phyloP scores from a whole-genome alignment of 2,797 vertebrate species.

The Xiphophorus birchmanni region DNA sequence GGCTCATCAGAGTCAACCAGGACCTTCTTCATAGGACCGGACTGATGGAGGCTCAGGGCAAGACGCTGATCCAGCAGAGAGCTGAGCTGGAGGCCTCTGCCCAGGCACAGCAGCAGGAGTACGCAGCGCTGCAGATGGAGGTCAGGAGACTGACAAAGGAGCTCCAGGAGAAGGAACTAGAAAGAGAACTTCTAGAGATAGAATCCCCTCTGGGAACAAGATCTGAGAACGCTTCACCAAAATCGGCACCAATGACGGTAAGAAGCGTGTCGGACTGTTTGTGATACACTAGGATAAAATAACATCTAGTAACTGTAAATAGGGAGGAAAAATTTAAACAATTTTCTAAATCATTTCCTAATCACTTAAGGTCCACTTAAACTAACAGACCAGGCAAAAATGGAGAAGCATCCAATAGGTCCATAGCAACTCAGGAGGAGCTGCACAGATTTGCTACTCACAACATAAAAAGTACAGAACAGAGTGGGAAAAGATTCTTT shows the following conservation, averaged over 20 bases:
- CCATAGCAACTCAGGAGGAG: no score
- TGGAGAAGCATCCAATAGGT: no score
- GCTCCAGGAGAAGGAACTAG: constrained; percentile 69
- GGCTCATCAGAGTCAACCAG: constrained; percentile 92
- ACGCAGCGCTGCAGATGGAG: constrained; percentile 81
- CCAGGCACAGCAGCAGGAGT: constrained; percentile 89
- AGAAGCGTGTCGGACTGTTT: background rate
- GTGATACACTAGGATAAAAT: background rate
- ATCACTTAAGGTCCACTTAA: no score
- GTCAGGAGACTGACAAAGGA: constrained; percentile 82
- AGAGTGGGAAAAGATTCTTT: no score
- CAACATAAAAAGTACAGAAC: no score
- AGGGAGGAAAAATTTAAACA: background rate
- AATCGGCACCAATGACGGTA: constrained; percentile 40
- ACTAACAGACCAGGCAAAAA: no score
- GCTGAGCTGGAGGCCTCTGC: constrained; percentile 88
- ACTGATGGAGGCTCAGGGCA: constrained; percentile 89
- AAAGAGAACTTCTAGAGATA: constrained; percentile 40
- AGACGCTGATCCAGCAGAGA: constrained; percentile 89
- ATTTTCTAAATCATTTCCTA: background rate
- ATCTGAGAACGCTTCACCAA: constrained; percentile 12
- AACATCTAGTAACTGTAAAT: background rate
- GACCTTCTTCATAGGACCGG: constrained; percentile 88
- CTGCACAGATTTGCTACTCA: no score
- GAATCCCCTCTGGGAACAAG: constrained; percentile 9